Evolutionary conservation across 2,113 vertebrate species (phyloP), one percentile per base, ranked within the genome.

Genomic region (Tyto alba): DNA sequence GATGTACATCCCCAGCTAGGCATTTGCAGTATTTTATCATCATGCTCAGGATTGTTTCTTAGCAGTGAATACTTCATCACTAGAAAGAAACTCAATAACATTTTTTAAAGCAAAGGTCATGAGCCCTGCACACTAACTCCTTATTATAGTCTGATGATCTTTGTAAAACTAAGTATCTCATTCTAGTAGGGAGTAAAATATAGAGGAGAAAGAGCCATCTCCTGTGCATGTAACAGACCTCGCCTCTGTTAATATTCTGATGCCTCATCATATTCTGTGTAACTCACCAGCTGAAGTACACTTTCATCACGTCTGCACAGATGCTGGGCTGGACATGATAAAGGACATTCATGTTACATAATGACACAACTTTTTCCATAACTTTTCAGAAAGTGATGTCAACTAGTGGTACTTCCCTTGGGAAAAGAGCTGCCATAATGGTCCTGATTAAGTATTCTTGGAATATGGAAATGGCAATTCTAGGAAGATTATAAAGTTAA

Each of bases 21-120:
- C 38, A 89, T 93, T 91, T 94, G 87, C 77, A 91, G 12, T 93
- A 64, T 88, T 92, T 90, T 89, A 94, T 55, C 79, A 75, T 86
- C 29, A 7, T 48, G 74, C 53, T 83, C 76, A 80, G 40, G 64
- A 88, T 14, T 89, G 85, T 75, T 96, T 72, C 78, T 85, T 72
- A 89, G 86, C 53, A 47, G 40, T 74, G 60, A 92, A 38, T 43
- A 43, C 53, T 83, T 89, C 67, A 62, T 72, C 63, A 85, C 63
- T 63, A 78, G 52, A 71, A 88, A 68, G 86, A 90, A 88, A 67
- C 72, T 78, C 71, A 75, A 1, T 34, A 75, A 66, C 20, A 64
- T n/a, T 73, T 95, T 92, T 92, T 45, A 85, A 95, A 90, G 75
- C 73, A 88, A 82, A 91, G 81, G 66, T 93, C 71, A 62, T 0